Evolutionary conservation across 2,888 invertebrate species (phyloP), one percentile per base, ranked within the genome.

Genomic region (Ferrisia virgata): DNA sequence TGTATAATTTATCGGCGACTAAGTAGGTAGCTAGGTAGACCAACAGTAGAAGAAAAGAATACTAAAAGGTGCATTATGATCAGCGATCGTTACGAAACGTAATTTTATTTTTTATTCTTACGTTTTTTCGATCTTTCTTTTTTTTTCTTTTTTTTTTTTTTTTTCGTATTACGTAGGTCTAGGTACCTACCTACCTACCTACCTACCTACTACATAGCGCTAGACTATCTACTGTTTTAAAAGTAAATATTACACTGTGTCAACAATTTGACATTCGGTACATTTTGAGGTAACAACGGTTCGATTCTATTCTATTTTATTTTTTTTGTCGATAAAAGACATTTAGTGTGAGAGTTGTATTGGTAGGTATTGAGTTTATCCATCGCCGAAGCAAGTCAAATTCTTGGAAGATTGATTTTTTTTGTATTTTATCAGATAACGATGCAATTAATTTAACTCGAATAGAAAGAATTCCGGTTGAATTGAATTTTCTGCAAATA

Each of bases 401-500:
- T 76, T 76, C 72, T 36, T 33, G 28, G 18, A 76, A 76, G 72
- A 76, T 76, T 33, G 72, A 76, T 76, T 76, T 76, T 76, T 76
- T 76, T 36, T 36, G 33, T 36, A 33, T 76, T 76, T 36, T 28
- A 36, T 36, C 72, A 76, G 36, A 76, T 76, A 76, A 76, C 36
- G 72, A 76, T 76, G 72, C 72, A 76, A 76, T 76, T 76, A 33
- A 76, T 76, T 76, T 36, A 76, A 76, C 33, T 76, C 72, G 72
- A 76, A 76, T 76, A 18, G 72, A 76, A 36, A 76, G 72, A 76
- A 36, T 76, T 36, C 72, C 72, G 72, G 36, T 76, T 76, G 33
- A 36, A 76, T 76, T 76, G 72, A 76, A 76, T 76, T 76, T 76
- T 76, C 72, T 36, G 72, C 72, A 76, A 76, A 76, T 76, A 76